A percentile compares a stretch with the other conserved stretches of the same genome.
Evolutionary conservation across 2,113 vertebrate genomes (phyloP).

Genomic region (Barnardius zonarius): DNA sequence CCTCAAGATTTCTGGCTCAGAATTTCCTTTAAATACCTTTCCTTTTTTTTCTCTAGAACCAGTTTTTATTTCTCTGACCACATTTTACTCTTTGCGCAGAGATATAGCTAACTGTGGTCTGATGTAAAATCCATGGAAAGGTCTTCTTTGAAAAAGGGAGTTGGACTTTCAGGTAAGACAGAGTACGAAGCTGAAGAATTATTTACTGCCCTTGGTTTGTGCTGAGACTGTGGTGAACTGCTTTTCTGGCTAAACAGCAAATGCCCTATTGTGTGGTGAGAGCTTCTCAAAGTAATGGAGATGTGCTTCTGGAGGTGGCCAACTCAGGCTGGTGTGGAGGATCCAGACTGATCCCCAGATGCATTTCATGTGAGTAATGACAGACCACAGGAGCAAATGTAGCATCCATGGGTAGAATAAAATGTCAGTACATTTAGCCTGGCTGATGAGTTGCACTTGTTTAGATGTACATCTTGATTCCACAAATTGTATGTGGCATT

Average conservation of each 20-base stretch:
- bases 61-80: neutral
- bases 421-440: neutral
- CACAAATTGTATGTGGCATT: neutral
- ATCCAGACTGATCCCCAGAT: neutral
- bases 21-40: neutral
- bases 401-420: rapidly evolving
- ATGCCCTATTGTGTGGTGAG: neutral
- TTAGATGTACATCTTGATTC: neutral
- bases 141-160: neutral
- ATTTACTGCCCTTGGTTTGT: neutral
- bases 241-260: neutral
- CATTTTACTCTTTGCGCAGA: neutral
- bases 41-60: neutral
- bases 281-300: neutral
- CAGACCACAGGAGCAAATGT: neutral
- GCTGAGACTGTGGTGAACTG: neutral
- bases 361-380: neutral
- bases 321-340: neutral
- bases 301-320: neutral
- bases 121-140: neutral
- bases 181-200: neutral
- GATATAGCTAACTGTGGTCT: rapidly evolving
- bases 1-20: neutral
- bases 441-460: neutral
- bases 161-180: neutral